Base-by-base conservation (phyloP, 2,888 invertebrate genomes). In the Andrena dorsata region DNA sequence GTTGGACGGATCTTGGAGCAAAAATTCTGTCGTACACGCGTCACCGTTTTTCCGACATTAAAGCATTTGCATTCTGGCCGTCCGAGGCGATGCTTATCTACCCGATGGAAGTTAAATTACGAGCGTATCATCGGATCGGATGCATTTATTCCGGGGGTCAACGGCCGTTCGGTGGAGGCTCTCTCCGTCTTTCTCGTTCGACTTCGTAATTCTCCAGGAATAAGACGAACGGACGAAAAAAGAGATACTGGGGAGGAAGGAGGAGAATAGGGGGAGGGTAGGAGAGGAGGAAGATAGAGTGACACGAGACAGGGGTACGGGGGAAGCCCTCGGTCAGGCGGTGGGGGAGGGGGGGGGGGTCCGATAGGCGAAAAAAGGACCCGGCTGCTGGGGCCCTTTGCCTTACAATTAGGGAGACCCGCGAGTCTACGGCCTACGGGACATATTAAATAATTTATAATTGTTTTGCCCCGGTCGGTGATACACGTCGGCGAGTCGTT, bases 361-460 rank as follows among this genome's bases (percentile, higher is more conserved):
- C 16, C 61, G 47, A 65, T 77, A 80, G 76, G 56, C 63, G 84
- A 89, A 87, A 89, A 89, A 88, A 89, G 80, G 72, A 76, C 56
- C 80, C 74, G 83, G 56, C 71, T 30, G 71, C 76, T 68, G 63
- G 79, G 76, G 69, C 71, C 80, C 82, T 84, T 86, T 82, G 87
- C 81, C 81, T 90, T 88, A 90, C 90, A 89, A 89, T 89, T 89
- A 89, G 86, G 82, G 80, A 82, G 79, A 76, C 72, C 80, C 86
- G 68, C 82, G 87, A 80, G 69, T 71, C 76, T 64, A 58, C 83
- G 66, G 83, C 83, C 76, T 64, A 58, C 83, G 72, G 83, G 85
- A 88, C 83, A 88, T 89, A 89, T 89, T 89, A 87, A 90, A 89
- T 90, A 90, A 90, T 90, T 90, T 90, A 90, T 90, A 90, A 90